A percentile compares a stretch with the other conserved stretches of the same genome.
Evolutionary conservation across 2,888 invertebrate genomes (phyloP).

Genomic region (Macaria liturata): DNA sequence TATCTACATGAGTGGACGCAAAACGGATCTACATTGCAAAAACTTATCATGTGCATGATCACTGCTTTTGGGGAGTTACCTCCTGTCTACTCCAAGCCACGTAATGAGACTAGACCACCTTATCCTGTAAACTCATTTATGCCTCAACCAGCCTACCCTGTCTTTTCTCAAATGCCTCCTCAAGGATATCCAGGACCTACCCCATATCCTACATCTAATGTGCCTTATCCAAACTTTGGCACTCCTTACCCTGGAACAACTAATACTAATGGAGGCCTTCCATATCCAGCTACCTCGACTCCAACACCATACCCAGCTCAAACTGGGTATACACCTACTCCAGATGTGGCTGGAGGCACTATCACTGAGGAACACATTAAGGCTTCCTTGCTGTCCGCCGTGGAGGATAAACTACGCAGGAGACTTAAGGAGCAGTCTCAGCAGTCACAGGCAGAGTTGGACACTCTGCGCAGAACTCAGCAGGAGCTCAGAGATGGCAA

Average conservation of each 20-base stretch:
- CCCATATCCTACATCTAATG: conserved; percentile 70
- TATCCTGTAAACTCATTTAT: conserved; percentile 80
- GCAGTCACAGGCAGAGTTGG: conserved; percentile 95
- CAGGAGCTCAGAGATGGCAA: conserved; percentile 94
- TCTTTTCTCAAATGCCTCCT: conserved; percentile 55
- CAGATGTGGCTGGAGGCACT: conserved; percentile 86
- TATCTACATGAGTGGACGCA: conserved; percentile 97
- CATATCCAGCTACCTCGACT: conserved; percentile 52
- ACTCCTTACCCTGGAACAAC: conserved; percentile 63
- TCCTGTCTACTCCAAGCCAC: conserved; percentile 93
- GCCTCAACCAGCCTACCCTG: conserved; percentile 74
- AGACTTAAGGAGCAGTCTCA: conserved; percentile 94
- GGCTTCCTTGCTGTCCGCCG: conserved; percentile 96
- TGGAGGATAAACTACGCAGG: conserved; percentile 95
- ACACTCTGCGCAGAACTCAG: conserved; percentile 93
- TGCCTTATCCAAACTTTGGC: conserved; percentile 81
- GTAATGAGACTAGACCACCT: conserved; percentile 82
- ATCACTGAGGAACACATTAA: conserved; percentile 98
- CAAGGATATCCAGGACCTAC: conserved; percentile 66
- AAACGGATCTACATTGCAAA: conserved; percentile 92
- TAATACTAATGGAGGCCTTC: conserved; percentile 51
- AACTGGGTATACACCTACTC: conserved; percentile 52
- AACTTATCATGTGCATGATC: conserved; percentile 95
- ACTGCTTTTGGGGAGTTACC: conserved; percentile 97
- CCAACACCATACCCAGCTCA: conserved; percentile 60